Conservation (phyloP, 2,888 invertebrate species). For the Daptonema setosum region DNA sequence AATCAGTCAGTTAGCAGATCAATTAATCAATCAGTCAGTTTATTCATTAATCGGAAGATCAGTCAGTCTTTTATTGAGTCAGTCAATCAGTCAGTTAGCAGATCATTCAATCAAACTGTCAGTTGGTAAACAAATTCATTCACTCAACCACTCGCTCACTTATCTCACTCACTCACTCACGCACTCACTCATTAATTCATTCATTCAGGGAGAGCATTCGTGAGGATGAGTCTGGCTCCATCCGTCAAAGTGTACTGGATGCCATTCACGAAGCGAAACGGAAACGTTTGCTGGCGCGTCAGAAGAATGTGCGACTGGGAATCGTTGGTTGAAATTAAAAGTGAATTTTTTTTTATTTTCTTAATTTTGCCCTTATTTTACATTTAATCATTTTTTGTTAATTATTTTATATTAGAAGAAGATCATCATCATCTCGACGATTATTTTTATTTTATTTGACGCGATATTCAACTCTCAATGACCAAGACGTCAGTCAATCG, state of each 20-base stretch:
- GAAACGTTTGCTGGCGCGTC: slow-evolving; percentile 30
- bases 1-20: too few relatives aligned
- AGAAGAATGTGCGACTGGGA: slow-evolving; percentile 56
- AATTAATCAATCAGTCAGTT: too few relatives aligned
- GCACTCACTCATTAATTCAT: too few relatives aligned
- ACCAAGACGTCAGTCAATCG: too few relatives aligned
- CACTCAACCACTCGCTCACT: not conserved
- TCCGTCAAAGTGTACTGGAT: slow-evolving; percentile 71
- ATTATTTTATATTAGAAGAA: too few relatives aligned
- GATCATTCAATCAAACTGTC: not conserved
- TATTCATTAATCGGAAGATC: too few relatives aligned
- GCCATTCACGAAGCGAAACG: slow-evolving; percentile 70
- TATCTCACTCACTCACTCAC: too few relatives aligned
- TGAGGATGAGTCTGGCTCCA: slow-evolving; percentile 77
- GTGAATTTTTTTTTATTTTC: slow-evolving; percentile 2
- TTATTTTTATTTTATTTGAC: too few relatives aligned
- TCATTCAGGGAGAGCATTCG: slow-evolving; percentile 73
- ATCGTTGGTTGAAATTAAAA: slow-evolving; percentile 38
- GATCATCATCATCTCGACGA: too few relatives aligned
- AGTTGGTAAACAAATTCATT: not conserved
- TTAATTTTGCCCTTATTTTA: not conserved
- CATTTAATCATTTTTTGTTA: too few relatives aligned
- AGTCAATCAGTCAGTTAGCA: not conserved
- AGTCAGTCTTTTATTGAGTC: too few relatives aligned
- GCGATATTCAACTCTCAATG: too few relatives aligned